These are phyloP conservation scores for Protobothrops flavoviridis DNA, from an alignment of 2,113 vertebrate species.

Conservation along the genomic window DNA sequence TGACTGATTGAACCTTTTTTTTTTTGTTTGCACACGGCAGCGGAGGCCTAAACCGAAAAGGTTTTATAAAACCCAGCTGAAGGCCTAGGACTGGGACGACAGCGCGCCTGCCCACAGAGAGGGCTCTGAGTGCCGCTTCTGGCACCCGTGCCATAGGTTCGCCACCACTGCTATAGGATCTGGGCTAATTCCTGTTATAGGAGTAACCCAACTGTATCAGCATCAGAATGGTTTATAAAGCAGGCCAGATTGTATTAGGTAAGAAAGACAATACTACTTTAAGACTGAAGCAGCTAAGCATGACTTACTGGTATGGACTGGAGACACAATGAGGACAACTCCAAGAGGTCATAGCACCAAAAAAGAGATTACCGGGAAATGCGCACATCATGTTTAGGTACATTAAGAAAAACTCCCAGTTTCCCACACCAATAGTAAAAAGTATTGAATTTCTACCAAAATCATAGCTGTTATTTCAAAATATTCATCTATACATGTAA, in stretches of 20 bases:
- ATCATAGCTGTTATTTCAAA: neutral
- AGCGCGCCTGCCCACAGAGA: too few species aligned
- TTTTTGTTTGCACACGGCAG: too few species aligned
- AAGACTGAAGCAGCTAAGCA: neutral
- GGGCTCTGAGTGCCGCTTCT: too few species aligned
- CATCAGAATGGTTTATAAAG: neutral
- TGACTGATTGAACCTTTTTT: too few species aligned
- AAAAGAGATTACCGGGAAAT: neutral
- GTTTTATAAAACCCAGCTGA: too few species aligned
- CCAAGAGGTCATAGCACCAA: neutral
- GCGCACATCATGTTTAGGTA: neutral
- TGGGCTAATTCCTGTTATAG: neutral
- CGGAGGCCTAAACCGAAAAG: too few species aligned
- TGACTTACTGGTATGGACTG: neutral
- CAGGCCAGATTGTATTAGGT: neutral
- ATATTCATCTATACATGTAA: neutral
- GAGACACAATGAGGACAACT: neutral
- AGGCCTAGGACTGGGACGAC: too few species aligned
- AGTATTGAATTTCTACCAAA: neutral
- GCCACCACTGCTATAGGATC: neutral
- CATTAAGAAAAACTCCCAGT: neutral
- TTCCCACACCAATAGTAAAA: neutral
- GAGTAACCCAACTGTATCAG: neutral
- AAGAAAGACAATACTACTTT: neutral
- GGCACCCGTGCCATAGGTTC: too few species aligned